Percentiles rank a stretch among this genome's conserved stretches.
Evolutionary conservation across 2,113 vertebrate species (phyloP).

Genomic region (Oostethus manadensis): DNA sequence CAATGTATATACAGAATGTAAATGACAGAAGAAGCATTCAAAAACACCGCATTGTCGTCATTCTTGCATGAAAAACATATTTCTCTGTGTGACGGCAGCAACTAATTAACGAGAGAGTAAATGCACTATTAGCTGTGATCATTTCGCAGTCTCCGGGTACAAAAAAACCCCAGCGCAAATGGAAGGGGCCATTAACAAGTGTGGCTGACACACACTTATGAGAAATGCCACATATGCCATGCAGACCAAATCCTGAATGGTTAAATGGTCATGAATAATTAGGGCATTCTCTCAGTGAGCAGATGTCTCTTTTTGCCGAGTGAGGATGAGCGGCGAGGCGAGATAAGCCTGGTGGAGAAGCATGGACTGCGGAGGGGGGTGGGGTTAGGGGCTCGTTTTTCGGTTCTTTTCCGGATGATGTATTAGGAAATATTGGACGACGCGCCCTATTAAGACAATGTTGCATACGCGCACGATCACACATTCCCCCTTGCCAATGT

Average conservation of each 20-base stretch:
- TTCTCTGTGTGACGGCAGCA: background rate
- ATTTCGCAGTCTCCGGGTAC: slow-evolving; percentile 27
- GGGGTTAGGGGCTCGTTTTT: slow-evolving; percentile 15
- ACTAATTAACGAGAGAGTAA: slow-evolving; percentile 15
- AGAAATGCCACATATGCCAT: slow-evolving; percentile 69
- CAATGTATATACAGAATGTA: background rate
- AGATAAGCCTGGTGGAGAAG: slow-evolving; percentile 54
- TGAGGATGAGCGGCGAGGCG: slow-evolving; percentile 51
- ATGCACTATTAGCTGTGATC: slow-evolving; percentile 10
- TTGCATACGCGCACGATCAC: slow-evolving; percentile 44
- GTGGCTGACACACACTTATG: slow-evolving; percentile 49
- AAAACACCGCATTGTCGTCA: background rate
- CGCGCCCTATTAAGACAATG: slow-evolving; percentile 47
- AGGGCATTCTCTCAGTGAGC: slow-evolving; percentile 75
- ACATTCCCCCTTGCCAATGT: slow-evolving; percentile 39
- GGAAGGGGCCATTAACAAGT: slow-evolving; percentile 57
- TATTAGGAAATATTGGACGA: slow-evolving; percentile 34
- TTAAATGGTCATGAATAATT: slow-evolving; percentile 79
- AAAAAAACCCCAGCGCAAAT: slow-evolving; percentile 33
- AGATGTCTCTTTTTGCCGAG: slow-evolving; percentile 75
- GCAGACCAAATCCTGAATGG: slow-evolving; percentile 70
- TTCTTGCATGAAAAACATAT: slow-evolving; percentile 7
- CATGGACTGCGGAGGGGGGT: slow-evolving; percentile 25
- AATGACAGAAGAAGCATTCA: background rate
- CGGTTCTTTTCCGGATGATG: background rate